phyloP scores from a whole-genome alignment of 1,140 invertebrate species.

The Brachionus plicatilis region DNA sequence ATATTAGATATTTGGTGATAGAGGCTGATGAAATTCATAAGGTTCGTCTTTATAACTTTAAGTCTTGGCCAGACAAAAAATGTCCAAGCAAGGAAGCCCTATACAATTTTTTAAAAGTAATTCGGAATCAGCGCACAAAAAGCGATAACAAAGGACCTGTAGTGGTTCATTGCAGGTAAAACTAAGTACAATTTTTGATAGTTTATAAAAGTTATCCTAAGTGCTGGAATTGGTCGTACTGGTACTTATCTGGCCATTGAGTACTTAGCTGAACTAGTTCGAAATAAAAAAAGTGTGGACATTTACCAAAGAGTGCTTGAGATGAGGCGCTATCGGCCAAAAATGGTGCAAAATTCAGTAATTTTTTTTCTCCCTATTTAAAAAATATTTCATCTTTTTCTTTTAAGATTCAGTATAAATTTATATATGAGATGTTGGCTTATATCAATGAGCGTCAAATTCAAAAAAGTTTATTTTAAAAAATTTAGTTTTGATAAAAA shows the following conservation, averaged over 20 bases:
- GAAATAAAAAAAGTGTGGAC: slow-evolving; percentile 39
- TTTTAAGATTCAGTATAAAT: neutral
- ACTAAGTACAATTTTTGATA: neutral
- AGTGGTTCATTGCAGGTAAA: slow-evolving; percentile 26
- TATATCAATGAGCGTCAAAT: slow-evolving; percentile 2
- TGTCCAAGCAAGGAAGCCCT: neutral
- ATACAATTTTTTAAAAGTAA: slow-evolving; percentile 15
- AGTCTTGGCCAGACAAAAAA: slow-evolving; percentile 14
- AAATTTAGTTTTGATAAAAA: neutral
- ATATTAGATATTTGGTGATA: neutral
- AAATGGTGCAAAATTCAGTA: slow-evolving; percentile 40
- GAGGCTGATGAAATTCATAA: neutral
- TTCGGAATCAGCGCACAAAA: neutral
- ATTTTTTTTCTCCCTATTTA: too few relatives aligned
- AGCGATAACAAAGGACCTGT: neutral
- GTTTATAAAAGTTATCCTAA: slow-evolving; percentile 49
- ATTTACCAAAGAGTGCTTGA: slow-evolving; percentile 18
- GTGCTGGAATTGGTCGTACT: slow-evolving; percentile 85
- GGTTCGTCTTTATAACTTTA: slow-evolving; percentile 12
- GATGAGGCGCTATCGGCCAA: neutral
- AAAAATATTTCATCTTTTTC: neutral
- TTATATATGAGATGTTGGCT: slow-evolving; percentile 29
- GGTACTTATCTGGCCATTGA: slow-evolving; percentile 84
- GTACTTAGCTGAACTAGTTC: slow-evolving; percentile 75
- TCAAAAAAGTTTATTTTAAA: neutral